Percentiles rank a stretch among this genome's conserved stretches.
phyloP scores from a whole-genome alignment of 2,888 invertebrate species.

The Philonicus albiceps region DNA sequence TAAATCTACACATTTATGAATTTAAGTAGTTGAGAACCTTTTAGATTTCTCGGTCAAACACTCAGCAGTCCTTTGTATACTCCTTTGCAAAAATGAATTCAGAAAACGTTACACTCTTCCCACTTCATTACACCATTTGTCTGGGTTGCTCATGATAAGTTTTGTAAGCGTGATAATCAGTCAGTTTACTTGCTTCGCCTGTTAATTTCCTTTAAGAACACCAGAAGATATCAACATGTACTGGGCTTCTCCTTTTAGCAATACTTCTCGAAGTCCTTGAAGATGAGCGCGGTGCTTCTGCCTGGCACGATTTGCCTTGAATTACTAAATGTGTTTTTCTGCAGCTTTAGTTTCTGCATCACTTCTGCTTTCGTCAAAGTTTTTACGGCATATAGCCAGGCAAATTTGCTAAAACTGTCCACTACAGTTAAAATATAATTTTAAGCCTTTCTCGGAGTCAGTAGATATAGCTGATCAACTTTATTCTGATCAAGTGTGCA shows the following conservation, averaged over 20 bases:
- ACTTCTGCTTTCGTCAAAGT: neutral
- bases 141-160: neutral
- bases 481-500: neutral
- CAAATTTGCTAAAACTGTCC: neutral
- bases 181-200: neutral
- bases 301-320: neutral
- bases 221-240: neutral
- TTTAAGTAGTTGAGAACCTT: too few relatives aligned
- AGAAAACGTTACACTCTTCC: neutral
- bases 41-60: too few relatives aligned
- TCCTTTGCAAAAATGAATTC: neutral
- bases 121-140: neutral
- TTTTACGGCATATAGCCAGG: neutral
- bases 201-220: neutral
- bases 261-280: neutral
- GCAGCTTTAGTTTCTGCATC: neutral
- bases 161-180: neutral
- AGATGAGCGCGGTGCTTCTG: neutral
- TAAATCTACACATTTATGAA: too few relatives aligned
- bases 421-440: neutral
- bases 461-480: neutral
- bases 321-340: neutral
- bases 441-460: neutral
- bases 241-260: neutral
- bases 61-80: neutral